phyloP scores from a whole-genome alignment of 1,140 invertebrate species.

The Macrobrachium nipponense region DNA sequence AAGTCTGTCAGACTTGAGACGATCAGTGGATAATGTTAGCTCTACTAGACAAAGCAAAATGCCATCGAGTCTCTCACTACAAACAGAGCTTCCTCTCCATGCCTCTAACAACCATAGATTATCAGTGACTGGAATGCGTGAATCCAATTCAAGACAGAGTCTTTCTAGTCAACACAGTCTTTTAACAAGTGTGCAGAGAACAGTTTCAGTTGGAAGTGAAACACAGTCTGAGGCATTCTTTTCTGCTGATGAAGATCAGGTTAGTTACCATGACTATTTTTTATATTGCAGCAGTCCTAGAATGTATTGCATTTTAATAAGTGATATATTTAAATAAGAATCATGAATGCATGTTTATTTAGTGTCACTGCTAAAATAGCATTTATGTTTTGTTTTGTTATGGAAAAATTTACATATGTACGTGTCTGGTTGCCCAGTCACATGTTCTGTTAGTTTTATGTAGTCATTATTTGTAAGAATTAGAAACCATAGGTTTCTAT shows the following conservation, averaged over 20 bases:
- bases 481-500: too few species aligned
- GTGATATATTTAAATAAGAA: not conserved
- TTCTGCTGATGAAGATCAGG: constrained; percentile 86
- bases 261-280: constrained; percentile 68
- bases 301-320: not conserved
- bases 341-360: too few species aligned
- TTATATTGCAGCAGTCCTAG: not conserved
- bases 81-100: constrained; percentile 60
- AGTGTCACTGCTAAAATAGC: too few species aligned
- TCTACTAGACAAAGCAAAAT: constrained; percentile 51
- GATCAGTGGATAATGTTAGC: constrained; percentile 61
- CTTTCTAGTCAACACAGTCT: constrained; percentile 68
- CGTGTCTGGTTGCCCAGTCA: too few species aligned
- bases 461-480: too few species aligned
- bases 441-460: too few species aligned
- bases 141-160: constrained; percentile 74
- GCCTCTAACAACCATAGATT: constrained; percentile 42
- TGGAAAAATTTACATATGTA: too few species aligned
- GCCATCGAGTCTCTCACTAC: constrained; percentile 61
- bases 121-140: constrained; percentile 42
- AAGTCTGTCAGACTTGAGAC: constrained; percentile 60
- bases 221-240: constrained; percentile 92
- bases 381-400: too few species aligned
- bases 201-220: constrained; percentile 87
- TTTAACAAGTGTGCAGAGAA: constrained; percentile 69